Base-by-base conservation (phyloP, 30 jellyfish, hydroid and myxozoan genomes). In the Sanderia malayensis region DNA sequence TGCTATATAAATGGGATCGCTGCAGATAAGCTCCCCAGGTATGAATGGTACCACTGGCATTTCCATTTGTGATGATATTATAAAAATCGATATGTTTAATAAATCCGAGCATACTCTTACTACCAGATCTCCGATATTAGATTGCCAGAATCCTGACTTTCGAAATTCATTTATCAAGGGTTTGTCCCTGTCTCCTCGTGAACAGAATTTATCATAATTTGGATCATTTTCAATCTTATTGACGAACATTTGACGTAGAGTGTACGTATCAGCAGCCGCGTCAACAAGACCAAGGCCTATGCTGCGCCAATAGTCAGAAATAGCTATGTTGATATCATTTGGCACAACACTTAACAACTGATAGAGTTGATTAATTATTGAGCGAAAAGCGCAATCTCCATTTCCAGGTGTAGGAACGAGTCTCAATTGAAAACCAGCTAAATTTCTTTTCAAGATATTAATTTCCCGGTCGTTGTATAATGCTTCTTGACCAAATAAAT, bases 301-400 rank as follows among this genome's bases (percentile, higher is more conserved):
- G 13, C 52, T 37, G 52, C 13, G 52, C 13, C 6, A 4, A 13
- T 37, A 13, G 13, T 37, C 13, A 4, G 52, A 4, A 37, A 37
- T 13, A 13, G 6, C 13, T 37, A 37, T 13, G 6, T 6, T 6
- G n/a, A n/a, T n/a, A n/a, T n/a, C n/a, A n/a, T n/a, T n/a, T 6
- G 52, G 52, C 10, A 13, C 6, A 37, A 4, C 52, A 13, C 10
- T 4, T 13, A 37, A 4, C 13, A 37, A 4, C 13, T 37, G 6
- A 37, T 37, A 37, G 31, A 65, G 59, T 17, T 65, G 61, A 20
- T 18, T 26, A 4, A 65, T 30, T 17, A 65, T 65, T 0, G 59
- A n/a, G 21, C 78, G 78, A 65, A 65, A 65, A 4, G 44, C 29
- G 31, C 78, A 65, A 31, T 65, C 78, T 26, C 78, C 78, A 65